Conservation (phyloP, 2,113 vertebrate species). For the Sminthopsis crassicaudata region DNA sequence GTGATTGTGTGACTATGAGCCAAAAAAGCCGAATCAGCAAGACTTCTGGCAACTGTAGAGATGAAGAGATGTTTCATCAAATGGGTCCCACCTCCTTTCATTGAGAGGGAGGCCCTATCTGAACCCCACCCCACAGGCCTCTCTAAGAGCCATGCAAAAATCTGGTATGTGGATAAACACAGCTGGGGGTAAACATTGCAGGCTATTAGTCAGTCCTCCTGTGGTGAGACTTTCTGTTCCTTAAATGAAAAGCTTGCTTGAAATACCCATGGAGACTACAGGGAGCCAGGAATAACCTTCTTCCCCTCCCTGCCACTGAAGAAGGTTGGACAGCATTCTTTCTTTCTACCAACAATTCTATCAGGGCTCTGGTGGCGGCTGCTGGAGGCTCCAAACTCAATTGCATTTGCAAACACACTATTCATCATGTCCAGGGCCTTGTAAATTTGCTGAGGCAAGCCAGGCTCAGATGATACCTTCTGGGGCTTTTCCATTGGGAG, state of each 20-base stretch:
- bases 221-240: background rate
- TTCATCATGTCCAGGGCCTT: background rate
- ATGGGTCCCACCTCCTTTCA: background rate
- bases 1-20: background rate
- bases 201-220: background rate
- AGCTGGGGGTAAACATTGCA: background rate
- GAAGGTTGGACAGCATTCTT: background rate
- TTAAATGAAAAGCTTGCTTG: background rate
- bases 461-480: background rate
- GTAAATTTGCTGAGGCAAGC: background rate
- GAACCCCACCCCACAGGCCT: background rate
- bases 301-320: background rate
- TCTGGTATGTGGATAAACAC: background rate
- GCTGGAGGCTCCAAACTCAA: background rate
- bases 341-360: background rate
- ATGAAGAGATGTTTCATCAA: background rate
- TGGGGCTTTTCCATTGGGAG: background rate
- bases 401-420: background rate
- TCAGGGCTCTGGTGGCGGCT: background rate
- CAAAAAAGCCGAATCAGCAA: background rate
- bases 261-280: background rate
- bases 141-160: background rate
- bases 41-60: background rate
- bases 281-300: background rate
- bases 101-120: background rate